Base-by-base conservation (phyloP, 1,140 invertebrate genomes). In the Aricia agestis region DNA sequence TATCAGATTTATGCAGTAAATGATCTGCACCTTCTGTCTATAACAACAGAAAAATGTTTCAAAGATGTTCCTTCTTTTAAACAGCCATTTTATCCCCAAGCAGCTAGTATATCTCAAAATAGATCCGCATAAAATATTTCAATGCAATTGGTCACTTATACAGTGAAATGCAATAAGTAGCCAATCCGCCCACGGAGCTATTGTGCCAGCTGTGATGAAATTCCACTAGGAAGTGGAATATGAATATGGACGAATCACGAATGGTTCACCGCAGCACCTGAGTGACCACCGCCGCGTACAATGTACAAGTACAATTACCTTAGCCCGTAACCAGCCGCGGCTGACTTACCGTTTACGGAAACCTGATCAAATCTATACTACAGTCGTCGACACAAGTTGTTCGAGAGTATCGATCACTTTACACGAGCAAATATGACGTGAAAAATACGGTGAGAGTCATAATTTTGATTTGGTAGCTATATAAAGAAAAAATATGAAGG, bases 301-400 rank as follows among this genome's bases (percentile, higher is more conserved):
- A 70, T 74, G 18, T 45, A 67, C 66, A 45, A 67, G 66, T 52
- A 75, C 76, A 78, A 78, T 78, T 72, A 76, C 72, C 66, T 70
- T 45, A 7, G 52, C 19, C 45, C 25, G 13, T 19, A 58, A 32
- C 45, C 45, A 67, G 52, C 25, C 57, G 52, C n/a, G 57, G 25
- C 68, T 31, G 52, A 59, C 68, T 70, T 71, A 52, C 77, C 75
- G 72, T 80, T 78, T 80, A 80, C 72, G 79, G 79, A 74, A 73
- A 77, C 74, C 72, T 74, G 78, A 78, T 76, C 76, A 71, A 71
- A 76, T 76, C 72, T 76, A 68, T 59, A 61, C 66, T 72, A 72
- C 63, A 73, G 69, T 70, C 68, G 9, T 2, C 13, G 11, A 18
- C 57, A 69, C 15, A 69, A 69, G 19, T 57, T 13, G n/a, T 63